Conservation (phyloP, 2,113 vertebrate species). For the rabbit (Oryctolagus cuniculus) region mOryCun1.1 NC_091452.1:12121001-12121500, state of each 20-base stretch:
- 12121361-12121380: not conserved
- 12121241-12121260: accelerated
- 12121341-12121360: too few relatives aligned
- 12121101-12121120: not conserved
- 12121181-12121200: accelerated
- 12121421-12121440: not conserved
- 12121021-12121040: not conserved
- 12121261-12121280: not conserved
- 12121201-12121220: not conserved
- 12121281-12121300: accelerated
- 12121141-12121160: not conserved
- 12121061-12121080: not conserved
- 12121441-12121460: not conserved
- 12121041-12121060: not conserved
- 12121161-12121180: not conserved
- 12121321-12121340: not conserved
- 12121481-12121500: not conserved
- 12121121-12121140: not conserved
- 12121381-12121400: not conserved
- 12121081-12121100: not conserved
- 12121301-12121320: accelerated
- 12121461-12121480: not conserved
- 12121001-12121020: not conserved
- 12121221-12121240: not conserved
- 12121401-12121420: not conserved